A percentile compares a stretch with the other conserved stretches of the same genome.
Conservation (phyloP, 2,113 vertebrate species). For the Scytalopus superciliaris region DNA sequence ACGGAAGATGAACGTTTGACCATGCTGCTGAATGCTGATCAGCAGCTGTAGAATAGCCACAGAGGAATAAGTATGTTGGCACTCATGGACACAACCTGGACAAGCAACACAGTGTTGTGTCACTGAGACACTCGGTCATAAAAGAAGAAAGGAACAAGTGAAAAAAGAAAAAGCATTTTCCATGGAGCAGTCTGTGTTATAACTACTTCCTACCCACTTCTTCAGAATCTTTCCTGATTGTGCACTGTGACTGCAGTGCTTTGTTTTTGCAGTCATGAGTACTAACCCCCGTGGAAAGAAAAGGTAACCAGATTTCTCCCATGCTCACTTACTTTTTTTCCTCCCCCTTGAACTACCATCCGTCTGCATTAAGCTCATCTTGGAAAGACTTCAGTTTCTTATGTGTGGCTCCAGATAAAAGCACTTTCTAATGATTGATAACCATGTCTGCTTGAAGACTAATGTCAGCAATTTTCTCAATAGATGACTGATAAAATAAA, state of each 20-base stretch:
- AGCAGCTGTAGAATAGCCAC: neutral
- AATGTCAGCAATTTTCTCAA: conserved; percentile 5
- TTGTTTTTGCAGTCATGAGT: neutral
- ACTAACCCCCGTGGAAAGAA: neutral
- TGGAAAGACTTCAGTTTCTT: conserved; percentile 26
- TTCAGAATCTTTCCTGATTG: neutral
- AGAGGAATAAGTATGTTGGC: neutral
- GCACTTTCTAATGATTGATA: conserved; percentile 8
- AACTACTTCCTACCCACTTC: neutral
- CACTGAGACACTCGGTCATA: neutral
- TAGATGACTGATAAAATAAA: conserved; percentile 1
- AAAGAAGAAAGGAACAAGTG: neutral
- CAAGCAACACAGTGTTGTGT: neutral
- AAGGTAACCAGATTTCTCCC: neutral
- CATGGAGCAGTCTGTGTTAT: neutral
- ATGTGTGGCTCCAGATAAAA: neutral
- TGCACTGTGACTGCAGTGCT: neutral
- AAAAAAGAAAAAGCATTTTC: neutral
- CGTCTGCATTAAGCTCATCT: neutral
- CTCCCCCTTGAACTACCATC: neutral
- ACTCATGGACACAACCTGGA: neutral
- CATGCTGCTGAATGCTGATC: neutral
- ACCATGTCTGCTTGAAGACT: neutral
- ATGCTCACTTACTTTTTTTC: neutral
- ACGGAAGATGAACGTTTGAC: neutral